Evolutionary conservation across 35 echinoderm and acorn worm species (phyloP).

Genomic region (Chiridota heheva): DNA sequence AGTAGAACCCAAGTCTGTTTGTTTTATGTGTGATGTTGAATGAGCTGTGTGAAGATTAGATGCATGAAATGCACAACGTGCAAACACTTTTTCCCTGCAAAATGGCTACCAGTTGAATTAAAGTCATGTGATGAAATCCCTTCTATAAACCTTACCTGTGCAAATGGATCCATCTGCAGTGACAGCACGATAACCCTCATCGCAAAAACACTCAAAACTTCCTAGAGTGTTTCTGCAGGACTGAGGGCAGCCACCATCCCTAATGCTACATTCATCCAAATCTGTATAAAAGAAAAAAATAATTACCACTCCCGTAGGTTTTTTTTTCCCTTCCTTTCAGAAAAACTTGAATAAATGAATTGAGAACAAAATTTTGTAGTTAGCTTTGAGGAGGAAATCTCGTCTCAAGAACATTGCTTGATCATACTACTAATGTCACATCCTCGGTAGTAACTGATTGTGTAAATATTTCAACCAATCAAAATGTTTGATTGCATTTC

Average conservation of each 20-base stretch:
- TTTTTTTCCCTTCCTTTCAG: background rate
- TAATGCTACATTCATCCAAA: conserved; percentile 76
- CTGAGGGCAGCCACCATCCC: conserved; percentile 78
- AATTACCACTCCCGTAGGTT: background rate
- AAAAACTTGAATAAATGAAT: background rate
- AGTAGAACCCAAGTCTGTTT: background rate
- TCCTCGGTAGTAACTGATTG: no score
- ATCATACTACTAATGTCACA: background rate
- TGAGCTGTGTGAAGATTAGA: no score
- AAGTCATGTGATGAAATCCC: no score
- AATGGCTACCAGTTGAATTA: no score
- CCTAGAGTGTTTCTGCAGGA: conserved; percentile 67
- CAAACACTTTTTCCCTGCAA: no score
- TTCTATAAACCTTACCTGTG: conserved; percentile 25
- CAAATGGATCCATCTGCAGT: conserved; percentile 1
- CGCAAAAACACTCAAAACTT: conserved; percentile 69
- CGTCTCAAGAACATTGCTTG: no score
- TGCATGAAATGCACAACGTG: no score
- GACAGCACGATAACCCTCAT: conserved; percentile 34
- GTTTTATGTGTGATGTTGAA: background rate
- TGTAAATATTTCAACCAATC: no score
- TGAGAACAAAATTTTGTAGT: background rate
- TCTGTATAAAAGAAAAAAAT: conserved; percentile 43
- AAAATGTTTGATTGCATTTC: no score
- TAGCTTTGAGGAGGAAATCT: no score